Evolutionary conservation across 2,888 invertebrate species (phyloP).

Genomic region (Bruchidius siliquastri): DNA sequence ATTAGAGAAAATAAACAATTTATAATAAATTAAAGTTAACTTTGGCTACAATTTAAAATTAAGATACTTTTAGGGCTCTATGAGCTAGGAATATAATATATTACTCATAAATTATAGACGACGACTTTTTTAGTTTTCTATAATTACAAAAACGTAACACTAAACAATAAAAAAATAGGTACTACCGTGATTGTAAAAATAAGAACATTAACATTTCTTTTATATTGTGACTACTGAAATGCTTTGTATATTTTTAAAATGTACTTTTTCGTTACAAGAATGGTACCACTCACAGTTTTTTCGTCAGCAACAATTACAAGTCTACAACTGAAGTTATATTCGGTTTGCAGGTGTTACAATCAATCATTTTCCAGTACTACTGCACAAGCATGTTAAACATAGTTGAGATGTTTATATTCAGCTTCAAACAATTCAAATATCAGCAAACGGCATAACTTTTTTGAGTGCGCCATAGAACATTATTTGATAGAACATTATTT

Average conservation of each 20-base stretch:
- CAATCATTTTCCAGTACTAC: too few relatives aligned
- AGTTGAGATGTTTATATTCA: too few relatives aligned
- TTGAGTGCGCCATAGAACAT: too few relatives aligned
- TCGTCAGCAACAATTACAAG: background rate
- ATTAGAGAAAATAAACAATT: background rate
- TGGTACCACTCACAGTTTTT: background rate
- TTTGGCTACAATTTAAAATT: slow-evolving; percentile 45
- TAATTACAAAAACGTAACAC: slow-evolving; percentile 20
- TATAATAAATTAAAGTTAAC: slow-evolving; percentile 41
- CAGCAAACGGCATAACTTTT: too few relatives aligned
- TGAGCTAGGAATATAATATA: slow-evolving; percentile 34
- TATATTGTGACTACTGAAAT: slow-evolving; percentile 19
- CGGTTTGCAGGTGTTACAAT: too few relatives aligned
- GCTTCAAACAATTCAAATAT: too few relatives aligned
- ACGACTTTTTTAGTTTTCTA: slow-evolving; percentile 14
- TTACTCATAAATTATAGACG: slow-evolving; percentile 32
- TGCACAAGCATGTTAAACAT: too few relatives aligned
- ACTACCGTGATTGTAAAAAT: slow-evolving; percentile 17
- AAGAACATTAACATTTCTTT: slow-evolving; percentile 10
- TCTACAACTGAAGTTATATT: too few relatives aligned
- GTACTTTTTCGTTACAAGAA: slow-evolving; percentile 1
- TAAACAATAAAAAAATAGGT: slow-evolving; percentile 21
- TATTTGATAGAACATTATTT: too few relatives aligned
- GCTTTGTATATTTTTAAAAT: slow-evolving; percentile 8
- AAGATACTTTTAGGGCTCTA: slow-evolving; percentile 30